A percentile compares a stretch with the other conserved stretches of the same genome.
These are phyloP conservation scores for Euwallacea similis DNA, from an alignment of 1,140 invertebrate species.

Conservation along the genomic window DNA sequence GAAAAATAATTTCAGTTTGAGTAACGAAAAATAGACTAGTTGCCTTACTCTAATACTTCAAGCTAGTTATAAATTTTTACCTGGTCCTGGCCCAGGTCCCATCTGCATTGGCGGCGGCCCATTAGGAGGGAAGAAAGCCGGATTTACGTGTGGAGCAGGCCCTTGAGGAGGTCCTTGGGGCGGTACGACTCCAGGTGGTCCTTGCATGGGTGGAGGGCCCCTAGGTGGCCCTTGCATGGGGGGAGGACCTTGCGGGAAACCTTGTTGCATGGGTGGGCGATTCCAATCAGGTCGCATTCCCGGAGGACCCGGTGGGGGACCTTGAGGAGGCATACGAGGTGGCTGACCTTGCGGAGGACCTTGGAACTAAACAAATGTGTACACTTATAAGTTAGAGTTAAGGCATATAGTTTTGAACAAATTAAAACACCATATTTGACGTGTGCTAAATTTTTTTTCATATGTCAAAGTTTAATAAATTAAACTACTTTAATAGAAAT, in stretches of 20 bases:
- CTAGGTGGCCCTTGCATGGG: slow-evolving; percentile 68
- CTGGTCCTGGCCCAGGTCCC: slow-evolving; percentile 42
- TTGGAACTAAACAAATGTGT: slow-evolving; percentile 56
- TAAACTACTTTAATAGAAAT: too few species aligned
- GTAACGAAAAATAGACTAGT: too few species aligned
- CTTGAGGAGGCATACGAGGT: slow-evolving; percentile 62
- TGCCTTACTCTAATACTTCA: too few species aligned
- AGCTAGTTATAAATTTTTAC: slow-evolving; percentile 48
- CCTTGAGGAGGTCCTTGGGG: slow-evolving; percentile 67
- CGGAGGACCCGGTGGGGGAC: slow-evolving; percentile 60
- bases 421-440: too few species aligned
- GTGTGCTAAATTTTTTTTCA: too few species aligned
- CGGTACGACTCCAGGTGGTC: slow-evolving; percentile 59
- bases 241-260: slow-evolving; percentile 58
- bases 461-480: too few species aligned
- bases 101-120: slow-evolving; percentile 64
- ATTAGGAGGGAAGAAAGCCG: slow-evolving; percentile 88
- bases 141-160: slow-evolving; percentile 92
- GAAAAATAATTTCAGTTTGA: neutral
- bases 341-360: slow-evolving; percentile 66
- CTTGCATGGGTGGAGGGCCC: slow-evolving; percentile 57
- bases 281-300: slow-evolving; percentile 74
- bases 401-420: too few species aligned
- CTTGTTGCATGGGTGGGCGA: slow-evolving; percentile 66
- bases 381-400: neutral